These are phyloP conservation scores for Pseudolaguvia tuberculata DNA, from an alignment of 2,113 vertebrate species.

Conservation along the genomic window DNA sequence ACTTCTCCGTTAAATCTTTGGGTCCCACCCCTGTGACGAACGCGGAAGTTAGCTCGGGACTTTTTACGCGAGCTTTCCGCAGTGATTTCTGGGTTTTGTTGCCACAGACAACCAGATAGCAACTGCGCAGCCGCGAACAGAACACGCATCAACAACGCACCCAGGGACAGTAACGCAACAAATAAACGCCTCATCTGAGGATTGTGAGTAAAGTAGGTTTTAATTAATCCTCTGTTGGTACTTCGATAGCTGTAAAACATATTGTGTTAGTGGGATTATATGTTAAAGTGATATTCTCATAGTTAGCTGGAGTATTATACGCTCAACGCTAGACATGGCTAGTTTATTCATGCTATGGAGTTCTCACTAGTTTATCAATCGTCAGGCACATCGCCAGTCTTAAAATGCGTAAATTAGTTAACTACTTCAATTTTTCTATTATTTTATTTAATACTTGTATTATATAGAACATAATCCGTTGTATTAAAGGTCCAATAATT, in stretches of 20 bases:
- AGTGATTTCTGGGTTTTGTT: constrained; percentile 10
- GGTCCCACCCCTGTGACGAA: constrained; percentile 2
- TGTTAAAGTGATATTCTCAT: neutral
- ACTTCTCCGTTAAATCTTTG: too few relatives aligned
- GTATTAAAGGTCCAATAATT: neutral
- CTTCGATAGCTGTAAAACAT: neutral
- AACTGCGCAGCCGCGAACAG: constrained; percentile 6
- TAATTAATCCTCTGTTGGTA: neutral
- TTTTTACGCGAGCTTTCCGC: neutral
- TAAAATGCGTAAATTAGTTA: neutral
- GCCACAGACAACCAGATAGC: constrained; percentile 18
- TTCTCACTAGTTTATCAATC: neutral
- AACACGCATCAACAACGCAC: constrained; percentile 1
- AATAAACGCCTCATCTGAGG: constrained; percentile 15
- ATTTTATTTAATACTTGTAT: too few relatives aligned
- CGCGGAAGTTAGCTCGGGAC: neutral
- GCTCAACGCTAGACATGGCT: neutral
- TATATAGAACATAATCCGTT: too few relatives aligned
- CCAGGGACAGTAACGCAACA: neutral
- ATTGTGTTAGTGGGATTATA: too few relatives aligned
- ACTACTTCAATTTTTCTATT: too few relatives aligned
- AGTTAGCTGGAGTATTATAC: neutral
- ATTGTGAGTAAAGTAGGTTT: constrained; percentile 20
- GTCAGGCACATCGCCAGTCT: neutral
- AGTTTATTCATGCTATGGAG: neutral